Evolutionary conservation across 1,140 invertebrate species (phyloP).

Genomic region (Formica exsecta): DNA sequence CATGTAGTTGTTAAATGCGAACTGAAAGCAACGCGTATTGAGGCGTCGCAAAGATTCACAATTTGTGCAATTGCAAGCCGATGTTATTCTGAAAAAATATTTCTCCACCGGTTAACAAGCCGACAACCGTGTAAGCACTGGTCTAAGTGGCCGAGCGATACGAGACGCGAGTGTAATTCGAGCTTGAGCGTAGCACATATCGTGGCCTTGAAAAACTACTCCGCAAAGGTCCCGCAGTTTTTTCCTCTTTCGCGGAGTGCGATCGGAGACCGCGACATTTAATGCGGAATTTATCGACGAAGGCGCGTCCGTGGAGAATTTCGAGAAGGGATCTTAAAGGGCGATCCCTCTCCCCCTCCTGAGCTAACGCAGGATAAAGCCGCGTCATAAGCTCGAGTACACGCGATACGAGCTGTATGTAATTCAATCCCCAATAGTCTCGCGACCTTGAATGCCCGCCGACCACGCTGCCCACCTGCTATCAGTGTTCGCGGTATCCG

Average conservation of each 20-base stretch:
- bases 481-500: constrained; percentile 57
- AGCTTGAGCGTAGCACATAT: constrained; percentile 1
- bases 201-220: constrained; percentile 13
- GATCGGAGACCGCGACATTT: constrained; percentile 43
- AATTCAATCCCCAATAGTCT: constrained; percentile 78
- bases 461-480: constrained; percentile 76
- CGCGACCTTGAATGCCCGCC: constrained; percentile 70
- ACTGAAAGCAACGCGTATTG: background rate
- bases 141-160: constrained; percentile 31
- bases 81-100: constrained; percentile 5
- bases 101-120: constrained; percentile 35
- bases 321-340: constrained; percentile 8
- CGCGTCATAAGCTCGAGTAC: constrained; percentile 22
- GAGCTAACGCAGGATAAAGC: constrained; percentile 3
- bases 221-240: background rate
- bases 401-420: constrained; percentile 68
- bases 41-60: background rate
- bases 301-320: background rate
- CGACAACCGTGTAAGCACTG: constrained; percentile 1
- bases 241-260: background rate
- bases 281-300: constrained; percentile 45
- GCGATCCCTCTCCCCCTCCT: background rate
- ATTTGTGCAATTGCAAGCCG: background rate
- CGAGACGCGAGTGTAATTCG: constrained; percentile 47
- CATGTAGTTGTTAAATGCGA: background rate